Conservation (phyloP, 2,797 vertebrate species). For the Sebastes ruberrimus region DNA sequence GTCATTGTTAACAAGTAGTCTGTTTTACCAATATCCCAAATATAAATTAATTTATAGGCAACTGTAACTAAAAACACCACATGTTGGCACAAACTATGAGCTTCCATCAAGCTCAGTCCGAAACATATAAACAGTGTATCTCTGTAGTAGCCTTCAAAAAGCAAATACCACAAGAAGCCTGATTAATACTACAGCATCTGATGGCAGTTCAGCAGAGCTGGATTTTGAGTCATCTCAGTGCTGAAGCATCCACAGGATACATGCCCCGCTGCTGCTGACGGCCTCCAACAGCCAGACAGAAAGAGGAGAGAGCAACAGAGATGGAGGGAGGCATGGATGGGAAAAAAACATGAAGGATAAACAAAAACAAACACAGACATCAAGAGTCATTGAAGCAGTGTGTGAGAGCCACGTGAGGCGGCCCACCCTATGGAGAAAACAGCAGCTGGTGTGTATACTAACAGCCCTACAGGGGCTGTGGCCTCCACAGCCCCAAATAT, state of each 20-base stretch:
- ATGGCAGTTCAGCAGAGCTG: slow-evolving; percentile 9
- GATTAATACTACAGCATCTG: not conserved
- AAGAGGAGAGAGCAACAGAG: slow-evolving; percentile 31
- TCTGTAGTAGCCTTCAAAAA: not conserved
- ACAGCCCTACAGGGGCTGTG: slow-evolving; percentile 71
- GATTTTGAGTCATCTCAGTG: slow-evolving; percentile 14
- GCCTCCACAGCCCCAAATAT: slow-evolving; percentile 57
- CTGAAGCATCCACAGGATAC: slow-evolving; percentile 36
- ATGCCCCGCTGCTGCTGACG: slow-evolving; percentile 50
- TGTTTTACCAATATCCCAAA: not conserved
- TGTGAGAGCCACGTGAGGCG: slow-evolving; percentile 66
- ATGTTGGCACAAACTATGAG: not conserved
- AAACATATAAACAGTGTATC: not conserved
- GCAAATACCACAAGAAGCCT: not conserved
- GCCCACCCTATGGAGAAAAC: slow-evolving; percentile 72
- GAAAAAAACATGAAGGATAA: slow-evolving; percentile 43
- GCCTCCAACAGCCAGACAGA: slow-evolving; percentile 63
- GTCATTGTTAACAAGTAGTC: not conserved
- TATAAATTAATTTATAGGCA: too few relatives aligned
- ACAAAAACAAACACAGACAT: slow-evolving; percentile 80
- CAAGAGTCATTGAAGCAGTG: slow-evolving; percentile 72
- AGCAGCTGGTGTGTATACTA: slow-evolving; percentile 76
- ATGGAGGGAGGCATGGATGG: slow-evolving; percentile 18
- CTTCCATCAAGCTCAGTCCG: not conserved
- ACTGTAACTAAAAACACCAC: not conserved